A percentile compares a stretch with the other conserved stretches of the same genome.
Evolutionary conservation across 2,113 vertebrate genomes (phyloP).

Genomic region (Eublepharis macularius): DNA sequence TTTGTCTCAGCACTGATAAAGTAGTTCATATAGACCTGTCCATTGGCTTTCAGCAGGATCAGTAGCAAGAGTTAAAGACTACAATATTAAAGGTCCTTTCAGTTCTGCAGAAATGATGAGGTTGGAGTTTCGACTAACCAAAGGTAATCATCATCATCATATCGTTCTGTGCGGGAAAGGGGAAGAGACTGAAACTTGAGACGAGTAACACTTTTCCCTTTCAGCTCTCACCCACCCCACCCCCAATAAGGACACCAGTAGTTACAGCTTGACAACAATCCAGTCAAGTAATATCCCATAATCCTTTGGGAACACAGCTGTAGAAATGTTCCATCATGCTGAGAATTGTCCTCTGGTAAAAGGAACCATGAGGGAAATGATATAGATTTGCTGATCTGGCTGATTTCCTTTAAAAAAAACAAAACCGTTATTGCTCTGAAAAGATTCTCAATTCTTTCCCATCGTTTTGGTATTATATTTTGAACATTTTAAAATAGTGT

Average conservation of each 20-base stretch:
- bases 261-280: conserved; percentile 16
- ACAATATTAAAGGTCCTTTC: background rate
- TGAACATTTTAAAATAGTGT: too few species aligned
- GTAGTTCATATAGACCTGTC: background rate
- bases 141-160: background rate
- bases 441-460: background rate
- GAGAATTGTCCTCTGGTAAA: background rate
- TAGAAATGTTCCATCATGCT: conserved; percentile 36
- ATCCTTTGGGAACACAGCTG: conserved; percentile 12
- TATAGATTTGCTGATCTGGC: conserved; percentile 11
- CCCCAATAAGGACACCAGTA: conserved; percentile 26
- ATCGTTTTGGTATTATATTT: background rate
- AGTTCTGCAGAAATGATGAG: background rate
- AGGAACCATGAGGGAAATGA: conserved; percentile 65
- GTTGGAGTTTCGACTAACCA: background rate
- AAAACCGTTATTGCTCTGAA: background rate
- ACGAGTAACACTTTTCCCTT: background rate
- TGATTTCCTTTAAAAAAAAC: background rate
- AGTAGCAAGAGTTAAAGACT: background rate
- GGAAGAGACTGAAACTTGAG: background rate
- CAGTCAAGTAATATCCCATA: conserved; percentile 9
- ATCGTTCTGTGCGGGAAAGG: background rate
- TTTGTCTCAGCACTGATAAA: too few species aligned
- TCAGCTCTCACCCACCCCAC: background rate
- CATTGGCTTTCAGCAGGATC: too few species aligned